Base-by-base conservation (phyloP, 2,797 vertebrate genomes). In the Salarias fasciatus region DNA sequence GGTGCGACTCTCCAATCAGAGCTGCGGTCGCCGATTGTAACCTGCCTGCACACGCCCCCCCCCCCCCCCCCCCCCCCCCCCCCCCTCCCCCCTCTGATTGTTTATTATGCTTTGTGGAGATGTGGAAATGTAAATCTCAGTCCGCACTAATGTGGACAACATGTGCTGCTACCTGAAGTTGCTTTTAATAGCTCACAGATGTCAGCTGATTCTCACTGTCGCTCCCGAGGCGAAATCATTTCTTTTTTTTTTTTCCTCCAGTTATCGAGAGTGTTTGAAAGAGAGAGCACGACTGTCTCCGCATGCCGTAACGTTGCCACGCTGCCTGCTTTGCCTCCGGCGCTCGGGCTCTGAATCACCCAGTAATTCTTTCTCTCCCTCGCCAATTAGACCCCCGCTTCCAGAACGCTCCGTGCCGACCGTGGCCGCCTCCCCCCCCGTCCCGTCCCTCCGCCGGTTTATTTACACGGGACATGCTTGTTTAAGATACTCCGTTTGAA, bases 101-200 rank as follows among this genome's bases (percentile, higher is more conserved):
- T 96, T 96, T 96, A 95, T 96, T 96, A 96, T 94, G 89, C 93
- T 93, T 93, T 92, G 92, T 92, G 93, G 92, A 94, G 91, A 94
- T 93, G 92, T 94, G 94, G 93, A 95, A 92, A 94, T 94, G 90
- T 94, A 93, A 93, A 95, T 87, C 80, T 86, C 57, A 53, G 69
- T 91, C 89, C 90, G 85, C 92, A 90, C 92, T 95, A 94, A 94
- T 95, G 93, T 94, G 94, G 94, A 80, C 92, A 92, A 92, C 94
- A 93, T 91, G 92, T 95, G 94, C 94, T 95, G 94, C 94, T 96
- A 97, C 95, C 95, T 96, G 95, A 93, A 94, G 88, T 93, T 72
- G 46, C 83, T 75, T 87, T 92, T 95, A 95, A 95, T 95, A 86
- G 89, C 74, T 96, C 91, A 89, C 95, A 96, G 94, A 95, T 94